Percentiles rank a stretch among this genome's conserved stretches.
Conservation (phyloP, 2,113 vertebrate genomes). For the Gobius niger region DNA sequence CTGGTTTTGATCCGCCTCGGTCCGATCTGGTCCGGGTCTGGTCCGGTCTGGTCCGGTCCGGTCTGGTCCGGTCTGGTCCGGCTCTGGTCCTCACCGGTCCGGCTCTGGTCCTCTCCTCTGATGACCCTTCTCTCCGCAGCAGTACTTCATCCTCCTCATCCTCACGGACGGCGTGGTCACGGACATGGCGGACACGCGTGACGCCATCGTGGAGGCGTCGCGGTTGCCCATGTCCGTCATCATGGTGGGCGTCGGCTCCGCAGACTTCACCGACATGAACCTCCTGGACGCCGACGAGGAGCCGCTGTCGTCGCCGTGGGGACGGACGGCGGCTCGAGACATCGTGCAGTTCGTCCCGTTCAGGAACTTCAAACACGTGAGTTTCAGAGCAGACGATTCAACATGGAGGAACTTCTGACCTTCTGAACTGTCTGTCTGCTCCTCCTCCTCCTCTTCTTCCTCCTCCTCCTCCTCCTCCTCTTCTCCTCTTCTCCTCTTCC, state of each 20-base stretch:
- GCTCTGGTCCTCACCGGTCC: background rate
- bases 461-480: background rate
- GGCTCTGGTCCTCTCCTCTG: background rate
- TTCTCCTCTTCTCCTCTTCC: background rate
- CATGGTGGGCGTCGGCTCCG: conserved; percentile 96
- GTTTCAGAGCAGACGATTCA: no score
- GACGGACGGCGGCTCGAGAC: conserved; percentile 92
- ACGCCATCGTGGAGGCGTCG: conserved; percentile 96
- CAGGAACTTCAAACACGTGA: conserved; percentile 96
- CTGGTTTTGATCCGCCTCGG: background rate
- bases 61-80: background rate
- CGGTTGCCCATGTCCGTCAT: conserved; percentile 98
- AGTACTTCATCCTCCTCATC: conserved; percentile 98
- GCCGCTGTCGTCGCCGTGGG: conserved; percentile 93
- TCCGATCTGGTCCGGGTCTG: no score
- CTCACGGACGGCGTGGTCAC: conserved; percentile 97
- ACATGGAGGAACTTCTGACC: no score
- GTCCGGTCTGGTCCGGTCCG: background rate
- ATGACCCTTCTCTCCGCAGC: conserved; percentile 73
- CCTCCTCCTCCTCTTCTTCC: no score
- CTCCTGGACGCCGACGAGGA: conserved; percentile 95
- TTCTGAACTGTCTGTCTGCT: no score
- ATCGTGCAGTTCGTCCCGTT: conserved; percentile 99
- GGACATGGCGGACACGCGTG: conserved; percentile 97
- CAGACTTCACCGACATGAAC: conserved; percentile 98